These are phyloP conservation scores for Sinodicranocentrus sp. DNA, from an alignment of 2,888 invertebrate species.

Conservation along the genomic window DNA sequence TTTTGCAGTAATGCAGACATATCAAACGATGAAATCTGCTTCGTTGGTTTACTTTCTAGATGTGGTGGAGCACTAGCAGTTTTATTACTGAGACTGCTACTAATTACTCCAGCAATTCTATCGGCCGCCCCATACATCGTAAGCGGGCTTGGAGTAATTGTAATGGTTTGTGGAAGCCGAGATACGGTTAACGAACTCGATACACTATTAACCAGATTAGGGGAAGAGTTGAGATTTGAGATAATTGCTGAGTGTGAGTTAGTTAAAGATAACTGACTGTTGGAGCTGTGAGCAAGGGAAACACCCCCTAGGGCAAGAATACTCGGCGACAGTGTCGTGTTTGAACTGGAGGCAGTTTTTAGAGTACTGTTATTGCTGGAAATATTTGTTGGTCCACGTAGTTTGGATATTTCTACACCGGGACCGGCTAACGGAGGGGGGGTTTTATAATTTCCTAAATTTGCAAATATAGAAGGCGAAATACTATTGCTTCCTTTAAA, in stretches of 20 bases:
- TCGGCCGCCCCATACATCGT: background rate
- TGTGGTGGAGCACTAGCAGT: conserved; percentile 19
- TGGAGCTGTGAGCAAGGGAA: conserved; percentile 19
- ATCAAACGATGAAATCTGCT: conserved; percentile 66
- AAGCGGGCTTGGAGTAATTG: conserved; percentile 64
- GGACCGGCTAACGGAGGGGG: conserved; percentile 59
- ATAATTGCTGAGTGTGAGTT: conserved; percentile 27
- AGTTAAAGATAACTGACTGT: conserved; percentile 20
- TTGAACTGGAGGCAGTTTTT: background rate
- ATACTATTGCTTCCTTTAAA: background rate
- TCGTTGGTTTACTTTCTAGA: conserved; percentile 28
- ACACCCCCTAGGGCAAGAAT: conserved; percentile 24
- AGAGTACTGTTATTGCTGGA: background rate
- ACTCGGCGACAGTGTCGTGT: background rate
- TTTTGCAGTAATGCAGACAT: conserved; percentile 44
- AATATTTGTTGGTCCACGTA: conserved; percentile 58
- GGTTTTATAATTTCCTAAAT: conserved; percentile 31
- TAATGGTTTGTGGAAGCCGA: conserved; percentile 66
- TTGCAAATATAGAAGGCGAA: too few species aligned
- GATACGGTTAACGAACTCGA: conserved; percentile 55
- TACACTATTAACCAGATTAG: conserved; percentile 25
- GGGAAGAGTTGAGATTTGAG: conserved; percentile 27
- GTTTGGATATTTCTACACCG: conserved; percentile 72
- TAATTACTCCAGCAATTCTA: background rate
- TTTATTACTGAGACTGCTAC: background rate